A percentile compares a stretch with the other conserved stretches of the same genome.
Evolutionary conservation across 1,140 invertebrate species (phyloP).

Genomic region (Drosophila hydei): DNA sequence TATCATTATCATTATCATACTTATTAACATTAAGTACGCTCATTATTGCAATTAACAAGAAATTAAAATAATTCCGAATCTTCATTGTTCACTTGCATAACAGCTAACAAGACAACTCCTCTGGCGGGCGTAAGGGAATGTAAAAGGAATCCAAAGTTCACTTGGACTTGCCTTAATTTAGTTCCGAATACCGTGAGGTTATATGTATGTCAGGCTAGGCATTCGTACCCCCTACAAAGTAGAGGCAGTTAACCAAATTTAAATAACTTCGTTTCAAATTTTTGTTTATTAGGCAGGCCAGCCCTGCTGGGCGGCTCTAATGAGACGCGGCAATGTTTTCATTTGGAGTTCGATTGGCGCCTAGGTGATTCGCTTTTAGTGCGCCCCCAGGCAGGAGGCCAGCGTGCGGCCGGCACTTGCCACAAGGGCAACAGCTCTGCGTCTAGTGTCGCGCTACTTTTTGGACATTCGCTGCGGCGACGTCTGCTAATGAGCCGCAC

Average conservation of each 20-base stretch:
- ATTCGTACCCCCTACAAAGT: slow-evolving; percentile 25
- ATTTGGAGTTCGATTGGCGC: slow-evolving; percentile 37
- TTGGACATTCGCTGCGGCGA: background rate
- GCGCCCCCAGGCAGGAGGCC: slow-evolving; percentile 22
- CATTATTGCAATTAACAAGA: no score
- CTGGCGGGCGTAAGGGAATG: no score
- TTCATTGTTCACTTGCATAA: no score
- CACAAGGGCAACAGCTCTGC: background rate
- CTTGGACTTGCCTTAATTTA: background rate
- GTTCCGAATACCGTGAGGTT: background rate
- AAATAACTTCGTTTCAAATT: slow-evolving; percentile 21
- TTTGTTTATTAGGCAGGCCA: background rate
- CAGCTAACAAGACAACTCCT: no score
- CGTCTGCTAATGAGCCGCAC: slow-evolving; percentile 61
- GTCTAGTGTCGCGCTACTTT: slow-evolving; percentile 22
- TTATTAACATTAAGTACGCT: no score
- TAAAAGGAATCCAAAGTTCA: no score
- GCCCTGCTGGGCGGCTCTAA: slow-evolving; percentile 39
- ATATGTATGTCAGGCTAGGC: background rate
- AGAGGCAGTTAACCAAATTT: slow-evolving; percentile 31
- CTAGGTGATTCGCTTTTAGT: slow-evolving; percentile 21
- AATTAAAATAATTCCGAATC: no score
- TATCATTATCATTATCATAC: no score
- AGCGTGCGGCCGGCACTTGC: slow-evolving; percentile 22
- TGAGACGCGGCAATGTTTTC: slow-evolving; percentile 31